phyloP scores from a whole-genome alignment of 2,113 vertebrate species.

The Dromas ardeola region DNA sequence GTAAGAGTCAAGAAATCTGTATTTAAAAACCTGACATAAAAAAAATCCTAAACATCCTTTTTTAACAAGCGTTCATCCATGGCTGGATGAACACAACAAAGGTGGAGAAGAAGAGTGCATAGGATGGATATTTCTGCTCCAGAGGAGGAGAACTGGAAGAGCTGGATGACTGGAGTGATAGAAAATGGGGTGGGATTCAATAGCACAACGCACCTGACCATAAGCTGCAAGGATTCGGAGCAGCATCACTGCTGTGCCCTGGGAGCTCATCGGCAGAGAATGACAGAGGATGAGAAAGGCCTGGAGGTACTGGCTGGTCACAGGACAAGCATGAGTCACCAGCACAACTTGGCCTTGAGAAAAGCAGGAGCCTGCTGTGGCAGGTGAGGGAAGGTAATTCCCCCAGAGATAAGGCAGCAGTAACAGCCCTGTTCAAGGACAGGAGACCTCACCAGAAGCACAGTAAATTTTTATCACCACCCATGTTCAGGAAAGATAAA shows the following conservation, averaged over 20 bases:
- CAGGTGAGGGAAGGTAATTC: background rate
- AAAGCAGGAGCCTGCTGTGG: background rate
- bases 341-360: background rate
- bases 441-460: background rate
- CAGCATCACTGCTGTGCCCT: background rate
- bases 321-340: background rate
- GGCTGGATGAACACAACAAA: background rate
- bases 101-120: background rate
- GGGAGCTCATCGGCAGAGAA: background rate
- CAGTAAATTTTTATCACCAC: background rate
- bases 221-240: background rate
- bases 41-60: background rate
- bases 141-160: background rate
- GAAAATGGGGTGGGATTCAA: background rate
- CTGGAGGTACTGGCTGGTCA: background rate
- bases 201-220: fast-evolving
- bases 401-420: background rate
- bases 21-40: background rate
- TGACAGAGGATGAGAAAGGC: background rate
- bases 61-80: background rate
- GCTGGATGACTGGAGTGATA: background rate
- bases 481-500: background rate
- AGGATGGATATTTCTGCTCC: background rate
- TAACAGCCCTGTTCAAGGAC: background rate
- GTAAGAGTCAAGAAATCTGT: background rate